These are phyloP conservation scores for Trissolcus basalis DNA, from an alignment of 1,140 invertebrate genomes.

Conservation along the genomic window DNA sequence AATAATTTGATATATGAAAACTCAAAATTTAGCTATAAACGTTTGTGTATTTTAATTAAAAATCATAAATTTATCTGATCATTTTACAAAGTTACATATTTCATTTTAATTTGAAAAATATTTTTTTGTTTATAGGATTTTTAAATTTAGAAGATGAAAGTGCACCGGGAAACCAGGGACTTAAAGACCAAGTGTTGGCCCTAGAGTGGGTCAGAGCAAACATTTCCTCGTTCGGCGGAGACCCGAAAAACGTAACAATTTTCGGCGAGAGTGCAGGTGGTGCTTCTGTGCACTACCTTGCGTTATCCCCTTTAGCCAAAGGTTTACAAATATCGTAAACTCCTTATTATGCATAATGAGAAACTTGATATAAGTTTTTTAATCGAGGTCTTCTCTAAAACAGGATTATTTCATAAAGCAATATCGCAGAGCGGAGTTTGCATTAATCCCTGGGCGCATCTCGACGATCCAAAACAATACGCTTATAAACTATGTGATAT, in stretches of 20 bases:
- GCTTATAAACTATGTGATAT: constrained; percentile 69
- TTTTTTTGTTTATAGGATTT: constrained; percentile 29
- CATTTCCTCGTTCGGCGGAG: constrained; percentile 43
- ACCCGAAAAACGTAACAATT: constrained; percentile 45
- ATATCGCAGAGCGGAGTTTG: constrained; percentile 86
- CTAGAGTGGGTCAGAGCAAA: constrained; percentile 42
- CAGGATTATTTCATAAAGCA: constrained; percentile 82
- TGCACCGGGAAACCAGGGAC: constrained; percentile 47
- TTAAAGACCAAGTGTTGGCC: constrained; percentile 52
- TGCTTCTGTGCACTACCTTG: constrained; percentile 45
- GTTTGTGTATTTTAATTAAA: too few species aligned
- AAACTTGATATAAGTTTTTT: background rate
- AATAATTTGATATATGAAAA: too few species aligned
- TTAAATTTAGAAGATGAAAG: constrained; percentile 41
- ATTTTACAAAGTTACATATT: too few species aligned
- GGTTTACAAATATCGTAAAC: constrained; percentile 17
- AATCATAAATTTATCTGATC: too few species aligned
- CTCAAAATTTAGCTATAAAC: too few species aligned
- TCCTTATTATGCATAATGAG: too few species aligned
- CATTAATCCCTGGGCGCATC: constrained; percentile 84
- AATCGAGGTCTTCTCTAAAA: constrained; percentile 12
- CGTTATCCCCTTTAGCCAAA: constrained; percentile 40
- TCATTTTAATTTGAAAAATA: background rate
- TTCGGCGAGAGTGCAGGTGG: constrained; percentile 52
- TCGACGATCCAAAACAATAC: constrained; percentile 58